Base-by-base conservation (phyloP, 2,888 invertebrate species). In the Cryptus viduatorius region DNA sequence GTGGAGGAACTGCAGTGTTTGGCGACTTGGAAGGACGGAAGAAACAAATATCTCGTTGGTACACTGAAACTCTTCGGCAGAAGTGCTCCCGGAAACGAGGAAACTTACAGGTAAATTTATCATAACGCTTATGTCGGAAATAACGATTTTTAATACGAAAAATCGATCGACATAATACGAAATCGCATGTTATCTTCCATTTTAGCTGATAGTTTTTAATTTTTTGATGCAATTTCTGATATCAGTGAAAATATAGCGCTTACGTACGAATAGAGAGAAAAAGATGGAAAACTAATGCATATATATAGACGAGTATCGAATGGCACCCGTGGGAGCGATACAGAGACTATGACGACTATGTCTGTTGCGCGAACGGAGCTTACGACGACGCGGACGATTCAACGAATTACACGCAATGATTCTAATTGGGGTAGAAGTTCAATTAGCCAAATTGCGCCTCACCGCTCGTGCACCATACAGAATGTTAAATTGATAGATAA, bases 21-120 rank as follows among this genome's bases (percentile, higher is more conserved):
- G 79, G 98, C 97, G 3, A 95, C 96, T 19, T 98, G 98, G 98
- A 97, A 96, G 93, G 97, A 98, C 88, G 97, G 97, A 0, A 96
- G 97, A 50, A 96, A 96, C 69, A 95, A 96, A 77, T 98, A 97
- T 93, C 94, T 98, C 67, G 96, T 97, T 71, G 97, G 97, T 0
- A 95, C 96, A 88, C 95, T 97, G 87, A 95, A 96, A n/a, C 95
- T 95, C 37, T 95, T 95, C 89, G 93, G 96, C 46, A 93, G 95
- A 77, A 95, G 95, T 88, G 91, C 94, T 42, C 93, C 95, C 24
- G 94, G 95, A 16, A 96, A 96, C 88, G 97, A 97, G 90, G 97
- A 97, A 89, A 96, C 96, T 67, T 98, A 97, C 94, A 95, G 97
- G 94, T 97, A 95, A 92, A 78, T 76, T 16, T 8, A 75, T 53